Conservation (phyloP, 2,888 invertebrate species). For the Campoletis raptor region DNA sequence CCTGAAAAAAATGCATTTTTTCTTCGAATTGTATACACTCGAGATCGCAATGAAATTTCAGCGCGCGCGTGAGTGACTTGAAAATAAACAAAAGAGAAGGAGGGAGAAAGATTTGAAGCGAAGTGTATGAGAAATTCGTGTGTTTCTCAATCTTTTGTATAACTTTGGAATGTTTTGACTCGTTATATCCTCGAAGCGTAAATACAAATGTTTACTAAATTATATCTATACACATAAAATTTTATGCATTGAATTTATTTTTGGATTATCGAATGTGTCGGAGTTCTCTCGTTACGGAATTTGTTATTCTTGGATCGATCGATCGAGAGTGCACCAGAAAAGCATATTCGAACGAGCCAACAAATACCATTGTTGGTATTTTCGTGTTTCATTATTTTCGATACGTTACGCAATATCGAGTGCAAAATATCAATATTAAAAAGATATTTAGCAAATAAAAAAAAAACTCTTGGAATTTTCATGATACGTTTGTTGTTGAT, state of each 20-base stretch:
- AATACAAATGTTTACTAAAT: not conserved
- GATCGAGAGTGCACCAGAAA: slow-evolving; percentile 43
- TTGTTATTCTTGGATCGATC: slow-evolving; percentile 67
- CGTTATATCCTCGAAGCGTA: not conserved
- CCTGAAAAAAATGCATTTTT: not conserved
- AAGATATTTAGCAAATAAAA: not conserved
- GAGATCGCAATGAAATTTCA: not conserved
- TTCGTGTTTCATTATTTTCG: slow-evolving; percentile 17
- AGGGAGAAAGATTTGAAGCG: not conserved
- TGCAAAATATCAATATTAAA: not conserved
- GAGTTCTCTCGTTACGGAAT: slow-evolving; percentile 50
- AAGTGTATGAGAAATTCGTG: slow-evolving; percentile 7
- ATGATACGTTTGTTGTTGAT: not conserved
- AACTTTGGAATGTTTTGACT: not conserved
- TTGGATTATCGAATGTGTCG: slow-evolving; percentile 58
- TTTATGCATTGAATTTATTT: slow-evolving; percentile 47
- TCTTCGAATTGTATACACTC: not conserved
- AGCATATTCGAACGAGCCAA: slow-evolving; percentile 25
- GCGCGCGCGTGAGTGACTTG: not conserved
- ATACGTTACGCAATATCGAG: not conserved
- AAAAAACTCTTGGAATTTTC: not conserved
- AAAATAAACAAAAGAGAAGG: slow-evolving; percentile 7
- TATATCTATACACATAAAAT: not conserved
- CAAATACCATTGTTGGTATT: slow-evolving; percentile 35
- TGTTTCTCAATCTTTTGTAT: slow-evolving; percentile 8